These are phyloP conservation scores for Oryzias woworae DNA, from an alignment of 2,113 vertebrate species.

Conservation along the genomic window DNA sequence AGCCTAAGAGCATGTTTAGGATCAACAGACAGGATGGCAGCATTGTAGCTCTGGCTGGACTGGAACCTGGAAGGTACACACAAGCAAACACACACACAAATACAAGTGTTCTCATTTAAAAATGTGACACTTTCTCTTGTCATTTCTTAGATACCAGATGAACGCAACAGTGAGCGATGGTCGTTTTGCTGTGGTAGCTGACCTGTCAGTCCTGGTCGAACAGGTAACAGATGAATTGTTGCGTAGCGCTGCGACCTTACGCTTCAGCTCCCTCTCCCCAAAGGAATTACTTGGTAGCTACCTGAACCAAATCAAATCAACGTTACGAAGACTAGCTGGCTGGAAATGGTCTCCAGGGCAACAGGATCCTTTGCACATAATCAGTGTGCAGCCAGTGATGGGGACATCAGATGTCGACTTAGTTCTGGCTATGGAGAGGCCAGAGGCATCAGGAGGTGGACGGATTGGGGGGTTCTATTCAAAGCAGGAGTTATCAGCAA, in stretches of 20 bases:
- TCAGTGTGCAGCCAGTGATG: constrained; percentile 85
- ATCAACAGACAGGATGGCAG: constrained; percentile 90
- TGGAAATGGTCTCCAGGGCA: constrained; percentile 71
- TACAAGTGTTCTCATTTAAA: not conserved
- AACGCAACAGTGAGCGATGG: constrained; percentile 94
- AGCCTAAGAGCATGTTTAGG: constrained; percentile 87
- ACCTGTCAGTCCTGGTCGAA: constrained; percentile 88
- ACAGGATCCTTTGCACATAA: constrained; percentile 87
- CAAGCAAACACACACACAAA: not conserved
- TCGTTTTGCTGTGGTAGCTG: constrained; percentile 88
- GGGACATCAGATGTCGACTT: constrained; percentile 86
- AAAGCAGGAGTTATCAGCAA: constrained; percentile 84
- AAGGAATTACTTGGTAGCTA: constrained; percentile 91
- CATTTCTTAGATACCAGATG: constrained; percentile 82
- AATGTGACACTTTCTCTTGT: not conserved
- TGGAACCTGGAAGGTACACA: constrained; percentile 86
- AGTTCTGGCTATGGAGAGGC: constrained; percentile 87
- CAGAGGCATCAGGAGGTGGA: constrained; percentile 42
- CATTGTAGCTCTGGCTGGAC: constrained; percentile 87
- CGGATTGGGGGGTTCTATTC: constrained; percentile 80
- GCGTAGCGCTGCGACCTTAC: constrained; percentile 85
- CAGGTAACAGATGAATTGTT: constrained; percentile 87
- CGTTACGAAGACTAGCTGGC: constrained; percentile 75
- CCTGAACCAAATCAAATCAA: constrained; percentile 84
- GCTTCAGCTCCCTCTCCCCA: constrained; percentile 85